Percentiles rank a stretch among this genome's conserved stretches.
These are phyloP conservation scores for Ecdyonurus torrentis DNA, from an alignment of 2,888 invertebrate genomes.

Conservation along the genomic window DNA sequence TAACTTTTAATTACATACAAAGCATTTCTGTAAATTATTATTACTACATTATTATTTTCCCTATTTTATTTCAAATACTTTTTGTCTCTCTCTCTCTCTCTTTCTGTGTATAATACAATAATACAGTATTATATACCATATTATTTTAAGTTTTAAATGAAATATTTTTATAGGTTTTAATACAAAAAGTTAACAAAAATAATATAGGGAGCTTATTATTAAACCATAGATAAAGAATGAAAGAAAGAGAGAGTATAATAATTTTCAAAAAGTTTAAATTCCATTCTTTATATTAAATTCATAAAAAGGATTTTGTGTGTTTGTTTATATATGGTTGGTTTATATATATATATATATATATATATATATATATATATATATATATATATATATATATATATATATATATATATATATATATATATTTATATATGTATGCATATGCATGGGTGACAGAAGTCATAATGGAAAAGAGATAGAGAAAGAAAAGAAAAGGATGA, in stretches of 20 bases:
- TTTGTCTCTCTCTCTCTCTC: not conserved
- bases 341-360: too few species aligned
- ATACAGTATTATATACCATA: not conserved
- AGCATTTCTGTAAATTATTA: not conserved
- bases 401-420: too few species aligned
- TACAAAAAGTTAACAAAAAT: not conserved
- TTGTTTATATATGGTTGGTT: too few species aligned
- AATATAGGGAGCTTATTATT: conserved; percentile 3
- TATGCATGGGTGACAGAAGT: not conserved
- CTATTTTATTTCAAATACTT: not conserved
- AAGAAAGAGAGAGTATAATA: not conserved
- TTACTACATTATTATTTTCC: not conserved
- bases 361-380: too few species aligned
- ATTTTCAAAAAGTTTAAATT: too few species aligned
- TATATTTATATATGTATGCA: not conserved
- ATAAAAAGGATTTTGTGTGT: too few species aligned
- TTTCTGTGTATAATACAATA: not conserved
- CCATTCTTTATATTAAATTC: too few species aligned
- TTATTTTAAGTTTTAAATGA: not conserved
- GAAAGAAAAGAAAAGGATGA: not conserved
- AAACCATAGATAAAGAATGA: not conserved
- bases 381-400: too few species aligned
- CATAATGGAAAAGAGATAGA: not conserved
- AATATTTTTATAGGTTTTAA: conserved; percentile 1
- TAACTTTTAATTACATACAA: not conserved